Base-by-base conservation (phyloP, 2,113 vertebrate species). In the Osmerus mordax region DNA sequence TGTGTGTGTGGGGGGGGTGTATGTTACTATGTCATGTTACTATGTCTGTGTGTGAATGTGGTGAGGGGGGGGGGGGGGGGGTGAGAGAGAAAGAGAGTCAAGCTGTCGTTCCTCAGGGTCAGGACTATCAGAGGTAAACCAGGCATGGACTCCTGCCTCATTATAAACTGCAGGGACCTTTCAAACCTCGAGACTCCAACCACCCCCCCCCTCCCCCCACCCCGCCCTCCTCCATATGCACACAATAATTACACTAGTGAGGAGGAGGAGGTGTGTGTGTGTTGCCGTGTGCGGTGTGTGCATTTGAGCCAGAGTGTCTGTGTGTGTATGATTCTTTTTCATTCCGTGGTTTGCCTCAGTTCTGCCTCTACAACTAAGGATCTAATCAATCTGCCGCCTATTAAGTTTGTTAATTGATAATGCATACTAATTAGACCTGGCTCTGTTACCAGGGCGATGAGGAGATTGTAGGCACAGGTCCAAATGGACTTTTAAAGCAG, bases 361-460 rank as follows among this genome's bases (percentile, higher is more conserved):
- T 96, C 96, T 97, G 95, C 95, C 96, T 93, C 96, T 97, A 96
- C 94, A 98, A 98, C 95, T 96, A 95, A 98, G 97, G 96, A 98
- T 98, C 96, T 97, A 99, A 98, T 99, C 97, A 98, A 99, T 98
- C 97, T 99, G 96, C 95, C 93, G 96, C 96, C 96, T 98, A 98
- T 99, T 99, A 99, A 98, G 95, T 97, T 97, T 98, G 96, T 99
- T 98, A 99, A 98, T 99, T 99, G 97, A 98, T 98, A 99, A 98
- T 99, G 96, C 97, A 98, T 99, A 99, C 97, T 98, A 98, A 99
- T 99, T 98, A 98, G 95, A 92, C 94, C 94, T 91, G 94, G 94
- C 93, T 91, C 94, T 87, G 95, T 97, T 99, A 94, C 96, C 96
- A 96, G 94, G 94, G 96, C 94, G 93, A 99, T 94, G 92, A 95